These are phyloP conservation scores for Eudasyphora cyanicolor DNA, from an alignment of 2,888 invertebrate species.

Conservation along the genomic window DNA sequence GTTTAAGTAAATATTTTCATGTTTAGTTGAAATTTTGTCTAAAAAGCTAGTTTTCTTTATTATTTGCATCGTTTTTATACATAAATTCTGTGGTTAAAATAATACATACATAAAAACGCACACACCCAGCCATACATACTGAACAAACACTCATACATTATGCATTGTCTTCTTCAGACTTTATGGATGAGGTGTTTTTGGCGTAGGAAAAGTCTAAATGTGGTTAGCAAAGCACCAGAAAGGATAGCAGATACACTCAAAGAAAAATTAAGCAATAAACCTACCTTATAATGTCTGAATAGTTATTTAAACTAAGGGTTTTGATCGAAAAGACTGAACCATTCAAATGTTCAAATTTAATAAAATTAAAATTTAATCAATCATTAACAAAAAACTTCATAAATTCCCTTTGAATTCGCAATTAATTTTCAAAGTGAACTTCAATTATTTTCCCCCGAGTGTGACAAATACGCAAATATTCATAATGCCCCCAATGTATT, in stretches of 20 bases:
- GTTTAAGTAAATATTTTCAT: slow-evolving; percentile 47
- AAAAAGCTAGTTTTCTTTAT: slow-evolving; percentile 28
- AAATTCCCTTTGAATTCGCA: too few species aligned
- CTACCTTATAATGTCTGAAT: too few species aligned
- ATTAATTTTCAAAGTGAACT: too few species aligned
- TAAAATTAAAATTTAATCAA: too few species aligned
- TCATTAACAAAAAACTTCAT: too few species aligned
- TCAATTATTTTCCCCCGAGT: neutral
- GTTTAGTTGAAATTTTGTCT: slow-evolving; percentile 45
- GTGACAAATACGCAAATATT: neutral
- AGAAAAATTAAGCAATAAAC: slow-evolving; percentile 19
- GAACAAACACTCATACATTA: neutral
- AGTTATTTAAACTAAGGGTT: too few species aligned
- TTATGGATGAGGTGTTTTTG: neutral
- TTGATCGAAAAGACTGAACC: too few species aligned
- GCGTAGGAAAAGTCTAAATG: neutral
- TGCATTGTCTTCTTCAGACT: neutral
- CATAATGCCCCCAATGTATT: slow-evolving; percentile 29
- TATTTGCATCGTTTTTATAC: too few species aligned
- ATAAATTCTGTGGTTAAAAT: slow-evolving; percentile 23
- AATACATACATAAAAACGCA: neutral
- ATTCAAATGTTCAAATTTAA: too few species aligned
- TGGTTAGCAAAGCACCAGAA: slow-evolving; percentile 33
- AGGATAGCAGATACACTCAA: slow-evolving; percentile 12
- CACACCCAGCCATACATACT: neutral